A percentile compares a stretch with the other conserved stretches of the same genome.
Evolutionary conservation across 1,140 invertebrate genomes (phyloP).

Genomic region (Triops longicaudatus): DNA sequence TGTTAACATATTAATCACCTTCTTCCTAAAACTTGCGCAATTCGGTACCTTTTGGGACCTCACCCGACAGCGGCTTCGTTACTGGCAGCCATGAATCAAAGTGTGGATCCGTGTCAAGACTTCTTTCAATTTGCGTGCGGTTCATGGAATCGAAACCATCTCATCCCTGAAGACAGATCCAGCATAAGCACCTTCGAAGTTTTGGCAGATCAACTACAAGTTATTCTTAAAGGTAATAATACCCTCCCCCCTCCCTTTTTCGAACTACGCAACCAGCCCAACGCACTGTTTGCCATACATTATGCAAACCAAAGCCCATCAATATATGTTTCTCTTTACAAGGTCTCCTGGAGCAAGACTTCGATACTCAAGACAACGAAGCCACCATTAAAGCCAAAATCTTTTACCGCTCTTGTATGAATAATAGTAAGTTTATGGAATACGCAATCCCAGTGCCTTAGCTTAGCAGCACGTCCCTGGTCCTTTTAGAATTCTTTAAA

Average conservation of each 20-base stretch:
- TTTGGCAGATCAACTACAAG: conserved; percentile 73
- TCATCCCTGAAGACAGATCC: conserved; percentile 79
- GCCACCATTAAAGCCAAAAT: conserved; percentile 72
- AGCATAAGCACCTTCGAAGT: conserved; percentile 84
- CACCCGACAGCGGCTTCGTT: conserved; percentile 62
- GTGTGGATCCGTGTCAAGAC: conserved; percentile 70
- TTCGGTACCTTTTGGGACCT: not conserved
- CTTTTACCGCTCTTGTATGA: conserved; percentile 78
- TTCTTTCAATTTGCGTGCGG: conserved; percentile 82
- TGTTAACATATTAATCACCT: conserved; percentile 21
- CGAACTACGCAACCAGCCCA: not conserved
- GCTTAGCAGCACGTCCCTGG: not conserved
- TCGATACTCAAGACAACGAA: conserved; percentile 53
- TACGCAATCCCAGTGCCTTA: not conserved
- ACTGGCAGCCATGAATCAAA: conserved; percentile 71
- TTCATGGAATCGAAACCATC: conserved; percentile 75
- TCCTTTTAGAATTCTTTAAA: conserved; percentile 17
- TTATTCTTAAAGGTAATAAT: conserved; percentile 60
- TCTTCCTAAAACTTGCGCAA: conserved; percentile 16
- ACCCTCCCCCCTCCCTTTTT: not conserved
- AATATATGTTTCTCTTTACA: conserved; percentile 29
- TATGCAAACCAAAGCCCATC: not conserved
- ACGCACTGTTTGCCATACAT: not conserved
- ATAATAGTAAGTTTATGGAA: conserved; percentile 61
- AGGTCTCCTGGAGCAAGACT: conserved; percentile 60